Evolutionary conservation across 2,113 vertebrate species (phyloP), one percentile per base, ranked within the genome.

Genomic region (Pandion haliaetus): DNA sequence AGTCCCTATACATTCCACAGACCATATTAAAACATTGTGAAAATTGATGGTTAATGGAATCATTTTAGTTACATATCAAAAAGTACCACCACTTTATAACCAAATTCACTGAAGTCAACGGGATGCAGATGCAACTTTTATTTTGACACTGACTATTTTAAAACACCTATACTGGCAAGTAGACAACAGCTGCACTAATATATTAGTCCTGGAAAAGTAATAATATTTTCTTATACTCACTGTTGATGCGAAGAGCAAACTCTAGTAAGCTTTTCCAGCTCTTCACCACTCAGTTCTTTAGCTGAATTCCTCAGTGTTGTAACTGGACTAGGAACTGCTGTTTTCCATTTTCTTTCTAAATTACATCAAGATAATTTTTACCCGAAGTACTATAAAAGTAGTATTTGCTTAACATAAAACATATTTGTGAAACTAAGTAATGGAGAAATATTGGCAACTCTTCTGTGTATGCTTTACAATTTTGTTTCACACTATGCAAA

Each of bases 191-290:
- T 63, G 20, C 1, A 3, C 23, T 49, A 73, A 82, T 21, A 29
- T 26, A 69, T 11, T 45, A 29, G 19, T 57, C 78, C 18, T 63
- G 44, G 26, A 62, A 40, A 77, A 94, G 54, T 47, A 93, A 14
- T 23, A 79, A 29, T 16, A 66, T 44, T 62, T 80, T 52, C 65
- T 84, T 69, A 82, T 93, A 98, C 99, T 99, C 98, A 99, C 99
- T 99, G 98, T 94, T 98, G 98, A 98, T 99, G 99, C 1, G 98
- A 99, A 96, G 98, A 98, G 94, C 99, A 99, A 97, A 99, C 97
- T 92, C 98, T 98, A 74, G 97, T 97, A 95, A 99, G 99, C 5
- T 92, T 98, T 93, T 99, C 98, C 79, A 99, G 98, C 93, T 99
- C 98, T 89, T 98, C 98, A 90, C 97, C 80, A 52, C 98, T 98